These are phyloP conservation scores for Tubulanus polymorphus DNA, from an alignment of 2,888 invertebrate species.

Conservation along the genomic window DNA sequence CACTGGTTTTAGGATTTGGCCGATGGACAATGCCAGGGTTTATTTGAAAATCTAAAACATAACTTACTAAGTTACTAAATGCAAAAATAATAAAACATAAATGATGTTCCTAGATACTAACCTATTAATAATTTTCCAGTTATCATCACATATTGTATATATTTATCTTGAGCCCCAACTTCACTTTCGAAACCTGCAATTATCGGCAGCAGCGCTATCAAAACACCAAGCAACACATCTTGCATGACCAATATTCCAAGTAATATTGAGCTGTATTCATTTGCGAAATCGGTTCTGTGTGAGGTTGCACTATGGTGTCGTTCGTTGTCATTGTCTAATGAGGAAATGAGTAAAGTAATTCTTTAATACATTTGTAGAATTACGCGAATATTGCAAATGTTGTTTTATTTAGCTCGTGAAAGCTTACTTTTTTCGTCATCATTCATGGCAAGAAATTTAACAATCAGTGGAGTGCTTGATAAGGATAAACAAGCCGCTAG, in stretches of 20 bases:
- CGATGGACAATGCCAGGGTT: no score
- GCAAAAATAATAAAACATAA: no score
- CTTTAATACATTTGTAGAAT: background rate
- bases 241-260: constrained; percentile 30
- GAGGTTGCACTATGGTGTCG: no score
- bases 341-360: background rate
- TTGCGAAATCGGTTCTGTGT: background rate
- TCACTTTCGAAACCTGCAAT: constrained; percentile 13
- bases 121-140: no score
- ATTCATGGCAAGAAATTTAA: constrained; percentile 21
- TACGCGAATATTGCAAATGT: no score
- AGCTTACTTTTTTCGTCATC: background rate
- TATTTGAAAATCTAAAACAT: no score
- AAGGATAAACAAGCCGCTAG: constrained; percentile 27
- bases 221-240: constrained; percentile 26
- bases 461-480: constrained; percentile 29
- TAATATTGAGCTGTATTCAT: constrained; percentile 23
- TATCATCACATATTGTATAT: no score
- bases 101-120: no score
- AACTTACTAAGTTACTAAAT: no score
- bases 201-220: constrained; percentile 27
- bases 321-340: background rate
- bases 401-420: no score
- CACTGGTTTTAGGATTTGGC: no score
- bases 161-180: background rate